Conservation (phyloP, 92 coral and sea anemone species). For the Anthopleura xanthogrammica region DNA sequence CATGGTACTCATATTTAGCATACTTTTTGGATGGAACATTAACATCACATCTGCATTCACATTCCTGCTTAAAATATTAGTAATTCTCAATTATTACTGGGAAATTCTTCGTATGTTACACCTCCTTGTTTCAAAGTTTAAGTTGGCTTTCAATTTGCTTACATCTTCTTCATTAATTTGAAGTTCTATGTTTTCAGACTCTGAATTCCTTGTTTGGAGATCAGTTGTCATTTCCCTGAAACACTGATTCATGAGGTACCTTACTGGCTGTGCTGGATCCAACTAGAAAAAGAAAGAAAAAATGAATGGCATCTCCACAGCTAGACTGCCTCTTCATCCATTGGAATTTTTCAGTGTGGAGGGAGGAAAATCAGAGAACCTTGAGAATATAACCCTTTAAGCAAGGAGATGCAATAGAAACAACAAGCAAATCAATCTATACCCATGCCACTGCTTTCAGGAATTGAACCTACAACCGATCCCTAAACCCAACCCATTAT, state of each 20-base stretch:
- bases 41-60: background rate
- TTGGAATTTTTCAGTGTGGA: background rate
- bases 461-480: no score
- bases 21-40: background rate
- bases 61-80: constrained; percentile 23
- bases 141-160: background rate
- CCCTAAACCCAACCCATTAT: no score
- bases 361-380: background rate
- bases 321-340: background rate
- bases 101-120: no score
- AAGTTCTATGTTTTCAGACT: background rate
- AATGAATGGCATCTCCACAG: no score
- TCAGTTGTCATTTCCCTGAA: background rate
- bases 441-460: no score
- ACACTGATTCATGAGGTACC: constrained; percentile 14
- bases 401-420: no score
- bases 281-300: background rate
- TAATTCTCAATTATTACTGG: no score
- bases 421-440: no score
- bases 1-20: constrained; percentile 76
- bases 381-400: background rate
- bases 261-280: constrained; percentile 13
- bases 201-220: background rate
- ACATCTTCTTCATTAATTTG: constrained; percentile 20
- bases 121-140: background rate